A percentile compares a stretch with the other conserved stretches of the same genome.
These are phyloP conservation scores for Ceraclea dissimilis DNA, from an alignment of 2,888 invertebrate genomes.

Conservation along the genomic window DNA sequence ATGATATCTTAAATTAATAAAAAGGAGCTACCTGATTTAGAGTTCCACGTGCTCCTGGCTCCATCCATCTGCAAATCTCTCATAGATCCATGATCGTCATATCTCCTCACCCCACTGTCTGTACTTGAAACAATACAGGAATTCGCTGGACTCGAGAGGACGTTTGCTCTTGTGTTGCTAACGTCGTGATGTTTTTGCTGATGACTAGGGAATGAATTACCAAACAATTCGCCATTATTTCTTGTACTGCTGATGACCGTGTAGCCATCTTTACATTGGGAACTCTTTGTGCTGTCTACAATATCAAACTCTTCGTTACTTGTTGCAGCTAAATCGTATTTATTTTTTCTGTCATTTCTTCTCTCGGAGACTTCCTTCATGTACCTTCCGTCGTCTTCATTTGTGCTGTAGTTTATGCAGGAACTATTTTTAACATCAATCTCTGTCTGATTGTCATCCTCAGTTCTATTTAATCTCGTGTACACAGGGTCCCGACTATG, in stretches of 20 bases:
- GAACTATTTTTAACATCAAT: not conserved
- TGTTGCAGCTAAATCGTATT: not conserved
- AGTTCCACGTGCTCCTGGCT: constrained; percentile 9
- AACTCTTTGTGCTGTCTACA: not conserved
- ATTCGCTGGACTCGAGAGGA: constrained; percentile 21
- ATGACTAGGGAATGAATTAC: not conserved
- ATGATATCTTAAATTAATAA: too few relatives aligned
- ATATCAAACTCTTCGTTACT: not conserved
- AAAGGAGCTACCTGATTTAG: constrained; percentile 21
- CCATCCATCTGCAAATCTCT: not conserved
- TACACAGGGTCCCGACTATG: not conserved
- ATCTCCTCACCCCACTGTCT: constrained; percentile 12
- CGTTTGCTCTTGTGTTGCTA: constrained; percentile 6
- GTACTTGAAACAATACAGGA: constrained; percentile 25
- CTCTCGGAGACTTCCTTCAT: not conserved
- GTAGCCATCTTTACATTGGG: not conserved
- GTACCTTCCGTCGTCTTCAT: not conserved
- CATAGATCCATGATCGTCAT: constrained; percentile 4
- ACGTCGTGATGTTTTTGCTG: constrained; percentile 6
- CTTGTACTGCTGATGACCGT: constrained; percentile 6
- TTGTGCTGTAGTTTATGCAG: not conserved
- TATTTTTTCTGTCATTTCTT: not conserved
- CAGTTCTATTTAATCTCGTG: not conserved
- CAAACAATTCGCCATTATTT: not conserved
- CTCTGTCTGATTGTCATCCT: not conserved